Conservation (phyloP, 2,113 vertebrate genomes). For the Malurus elegans region DNA sequence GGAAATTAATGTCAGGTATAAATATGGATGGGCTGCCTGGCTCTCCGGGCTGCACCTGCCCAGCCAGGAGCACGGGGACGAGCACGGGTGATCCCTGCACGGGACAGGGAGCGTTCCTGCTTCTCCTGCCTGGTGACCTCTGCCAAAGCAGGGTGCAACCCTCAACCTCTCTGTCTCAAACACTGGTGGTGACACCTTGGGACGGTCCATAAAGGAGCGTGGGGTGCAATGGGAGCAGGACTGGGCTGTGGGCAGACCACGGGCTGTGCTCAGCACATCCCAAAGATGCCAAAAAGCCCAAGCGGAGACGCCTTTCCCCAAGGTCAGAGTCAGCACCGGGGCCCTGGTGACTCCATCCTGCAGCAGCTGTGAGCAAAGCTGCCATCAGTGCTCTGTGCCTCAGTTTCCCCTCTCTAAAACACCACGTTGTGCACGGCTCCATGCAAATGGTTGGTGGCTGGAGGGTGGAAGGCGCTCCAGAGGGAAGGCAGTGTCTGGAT, state of each 20-base stretch:
- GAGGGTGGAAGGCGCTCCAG: background rate
- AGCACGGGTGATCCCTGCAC: background rate
- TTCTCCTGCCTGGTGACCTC: background rate
- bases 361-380: conserved; percentile 36
- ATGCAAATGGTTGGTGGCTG: background rate
- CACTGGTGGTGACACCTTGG: background rate
- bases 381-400: background rate
- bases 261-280: background rate
- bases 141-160: fast-evolving
- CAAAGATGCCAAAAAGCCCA: background rate
- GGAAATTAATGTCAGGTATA: background rate
- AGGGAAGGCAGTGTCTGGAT: conserved; percentile 2
- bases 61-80: background rate
- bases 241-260: background rate
- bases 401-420: background rate
- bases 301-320: background rate
- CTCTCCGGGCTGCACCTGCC: background rate
- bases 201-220: background rate
- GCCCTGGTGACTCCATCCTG: background rate
- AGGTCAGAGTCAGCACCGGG: background rate
- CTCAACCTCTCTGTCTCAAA: background rate
- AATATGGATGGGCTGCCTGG: background rate
- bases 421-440: background rate
- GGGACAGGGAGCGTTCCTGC: fast-evolving
- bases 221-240: fast-evolving